Evolutionary conservation across 2,888 invertebrate genomes (phyloP), one percentile per base, ranked within the genome.

Genomic region (Erpobdella octoculata): DNA sequence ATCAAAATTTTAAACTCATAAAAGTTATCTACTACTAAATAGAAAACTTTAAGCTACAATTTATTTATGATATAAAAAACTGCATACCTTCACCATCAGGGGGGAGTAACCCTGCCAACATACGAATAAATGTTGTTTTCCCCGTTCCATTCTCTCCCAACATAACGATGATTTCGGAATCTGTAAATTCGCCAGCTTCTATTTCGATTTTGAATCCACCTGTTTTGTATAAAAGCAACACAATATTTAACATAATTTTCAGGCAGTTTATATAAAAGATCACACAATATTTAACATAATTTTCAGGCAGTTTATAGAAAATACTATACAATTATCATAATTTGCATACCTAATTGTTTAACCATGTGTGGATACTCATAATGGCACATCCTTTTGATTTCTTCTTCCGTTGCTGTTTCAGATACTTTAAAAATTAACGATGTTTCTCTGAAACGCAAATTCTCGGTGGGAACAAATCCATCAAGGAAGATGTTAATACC

Each of bases 391-490:
- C 96, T 88, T 84, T 95, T 95, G 53, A 96, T 90, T 86, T 97
- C 97, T 85, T 96, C 95, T 84, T 97, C 97, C 18, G 89, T 91
- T 3, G 96, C 94, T 71, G 94, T 94, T 83, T 98, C 98, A 0
- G 97, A 92, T 0, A 98, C 97, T 86, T 97, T 98, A 84, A 98
- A 98, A 18, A 95, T 91, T 66, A 98, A 86, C 0, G 96, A 94
- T 82, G 93, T 91, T 77, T 98, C 96, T 74, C 98, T 89, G 87
- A 98, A 98, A 81, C 98, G 89, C 85, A 98, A 88, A 85, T 98
- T 98, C 85, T 98, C 98, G 21, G 98, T 97, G 28, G 97, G 97
- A 31, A 98, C 95, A 85, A 96, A 98, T 66, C 98, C 98, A 84
- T 98, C 98, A 80, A 98, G 87, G 86, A 98, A 98, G 80, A 98